Conservation (phyloP, 2,888 invertebrate species). For the Steinernema carpocapsae region DNA sequence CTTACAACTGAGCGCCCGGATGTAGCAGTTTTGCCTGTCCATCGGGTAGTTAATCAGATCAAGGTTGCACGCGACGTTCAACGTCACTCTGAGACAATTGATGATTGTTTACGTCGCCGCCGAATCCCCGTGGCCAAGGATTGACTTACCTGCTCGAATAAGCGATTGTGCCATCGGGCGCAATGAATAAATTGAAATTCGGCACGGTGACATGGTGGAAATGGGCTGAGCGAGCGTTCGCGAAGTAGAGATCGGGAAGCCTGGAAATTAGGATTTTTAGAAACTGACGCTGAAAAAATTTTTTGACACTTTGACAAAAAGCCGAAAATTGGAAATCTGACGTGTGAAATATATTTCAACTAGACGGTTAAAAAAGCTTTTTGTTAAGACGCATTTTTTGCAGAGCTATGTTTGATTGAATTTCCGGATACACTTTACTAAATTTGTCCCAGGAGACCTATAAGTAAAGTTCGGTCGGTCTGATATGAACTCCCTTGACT, state of each 20-base stretch:
- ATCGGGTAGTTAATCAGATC: conserved; percentile 43
- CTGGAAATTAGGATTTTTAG: neutral
- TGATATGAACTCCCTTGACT: no score
- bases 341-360: no score
- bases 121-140: no score
- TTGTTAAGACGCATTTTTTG: no score
- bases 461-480: no score
- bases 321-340: no score
- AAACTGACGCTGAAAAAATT: no score
- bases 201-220: conserved; percentile 53
- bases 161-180: conserved; percentile 48
- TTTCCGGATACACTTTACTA: no score
- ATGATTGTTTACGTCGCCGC: neutral
- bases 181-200: conserved; percentile 44
- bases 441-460: no score
- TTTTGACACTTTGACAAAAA: no score
- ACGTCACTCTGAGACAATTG: conserved; percentile 42
- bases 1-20: conserved; percentile 39
- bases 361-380: no score
- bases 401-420: no score
- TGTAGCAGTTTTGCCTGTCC: conserved; percentile 39
- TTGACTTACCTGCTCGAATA: conserved; percentile 42
- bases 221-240: conserved; percentile 45
- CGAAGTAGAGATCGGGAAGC: conserved; percentile 50
- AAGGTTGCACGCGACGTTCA: conserved; percentile 53